Evolutionary conservation across 2,888 invertebrate species (phyloP), one percentile per base, ranked within the genome.

Genomic region (Noctua fimbriata): DNA sequence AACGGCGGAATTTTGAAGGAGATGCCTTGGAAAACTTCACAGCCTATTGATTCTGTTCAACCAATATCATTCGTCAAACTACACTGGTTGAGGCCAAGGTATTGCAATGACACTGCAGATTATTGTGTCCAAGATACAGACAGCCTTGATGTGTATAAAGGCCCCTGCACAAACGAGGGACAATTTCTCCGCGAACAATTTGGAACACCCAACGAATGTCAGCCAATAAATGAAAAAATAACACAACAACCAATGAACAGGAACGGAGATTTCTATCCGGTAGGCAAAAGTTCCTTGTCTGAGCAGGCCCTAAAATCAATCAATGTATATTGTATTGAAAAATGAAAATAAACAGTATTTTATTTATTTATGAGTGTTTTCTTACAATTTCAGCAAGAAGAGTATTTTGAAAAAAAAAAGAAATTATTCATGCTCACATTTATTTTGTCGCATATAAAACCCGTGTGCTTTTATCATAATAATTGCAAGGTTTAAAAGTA

Each of bases 391-490:
- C 24, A 41, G 12, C 21, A 18, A 32, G 21, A 36, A 18, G n/a
- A 18, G 32, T n/a, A 14, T 14, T 44, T 55, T 9, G 0, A 0
- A 55, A 78, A 63, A 47, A 36, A 52, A 21, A 44, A 21, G 2
- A 44, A 36, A 32, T 71, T 70, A 28, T 71, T 67, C 24, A 69
- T 67, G 21, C 0, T 28, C 58, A 55, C 21, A n/a, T 83, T 69
- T 83, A 75, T 83, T 83, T 79, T 60, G 66, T 41, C n/a, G 6
- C n/a, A 76, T 52, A 49, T 55, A 65, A 69, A 65, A 81, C 66
- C 32, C 16, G 65, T 60, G n/a, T 66, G 24, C 14, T 21, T 65
- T 9, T 52, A 55, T 32, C 2, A 28, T 16, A 52, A 52, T n/a
- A 5, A 49, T 44, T 65, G 52, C 24, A 24, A 49, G 12, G 18